Percentiles rank a stretch among this genome's conserved stretches.
Conservation (phyloP, 2,888 invertebrate genomes). For the Agapetus fuscipes region DNA sequence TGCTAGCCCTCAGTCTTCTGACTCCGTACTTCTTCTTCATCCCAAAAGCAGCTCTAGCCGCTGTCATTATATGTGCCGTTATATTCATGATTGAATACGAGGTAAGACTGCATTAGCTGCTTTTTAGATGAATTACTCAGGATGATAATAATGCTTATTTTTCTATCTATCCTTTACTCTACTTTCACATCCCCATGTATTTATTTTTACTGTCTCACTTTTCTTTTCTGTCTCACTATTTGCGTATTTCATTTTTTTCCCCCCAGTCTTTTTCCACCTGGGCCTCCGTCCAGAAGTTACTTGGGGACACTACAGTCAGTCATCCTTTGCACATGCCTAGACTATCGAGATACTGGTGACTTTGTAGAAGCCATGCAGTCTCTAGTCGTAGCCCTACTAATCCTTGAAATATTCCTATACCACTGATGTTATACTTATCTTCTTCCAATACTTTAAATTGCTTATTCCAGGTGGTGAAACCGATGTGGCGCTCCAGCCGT, state of each 20-base stretch:
- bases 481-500: conserved; percentile 76
- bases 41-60: conserved; percentile 81
- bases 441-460: no score
- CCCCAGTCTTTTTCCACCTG: no score
- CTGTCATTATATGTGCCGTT: conserved; percentile 91
- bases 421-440: not conserved
- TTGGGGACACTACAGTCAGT: no score
- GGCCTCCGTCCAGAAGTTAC: no score
- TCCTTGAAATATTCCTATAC: not conserved
- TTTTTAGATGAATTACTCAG: no score
- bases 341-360: no score
- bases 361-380: not conserved
- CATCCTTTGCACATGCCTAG: no score
- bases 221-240: no score
- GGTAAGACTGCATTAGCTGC: conserved; percentile 29
- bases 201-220: no score
- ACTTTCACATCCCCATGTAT: no score
- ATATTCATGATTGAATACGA: conserved; percentile 92
- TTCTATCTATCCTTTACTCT: not conserved
- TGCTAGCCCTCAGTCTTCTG: conserved; percentile 73
- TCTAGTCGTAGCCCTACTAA: not conserved
- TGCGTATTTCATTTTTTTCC: no score
- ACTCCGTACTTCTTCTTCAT: conserved; percentile 87
- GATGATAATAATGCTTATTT: not conserved
- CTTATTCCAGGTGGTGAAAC: conserved; percentile 54